Evolutionary conservation across 1,140 invertebrate genomes (phyloP).

Genomic region (Druon quercuslanigerum): DNA sequence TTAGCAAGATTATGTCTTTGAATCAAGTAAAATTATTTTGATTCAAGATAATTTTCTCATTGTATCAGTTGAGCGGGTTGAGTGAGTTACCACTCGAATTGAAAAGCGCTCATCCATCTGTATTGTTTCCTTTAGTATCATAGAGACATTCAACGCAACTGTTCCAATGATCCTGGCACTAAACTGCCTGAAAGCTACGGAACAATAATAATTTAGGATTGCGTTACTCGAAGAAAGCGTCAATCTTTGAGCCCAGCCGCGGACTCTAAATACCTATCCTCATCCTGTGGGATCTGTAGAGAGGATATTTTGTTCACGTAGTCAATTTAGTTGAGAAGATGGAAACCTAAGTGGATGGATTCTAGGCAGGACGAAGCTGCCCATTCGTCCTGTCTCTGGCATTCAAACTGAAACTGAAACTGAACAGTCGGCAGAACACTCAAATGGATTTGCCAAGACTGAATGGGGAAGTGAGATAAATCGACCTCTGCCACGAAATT

Average conservation of each 20-base stretch:
- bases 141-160: not conserved
- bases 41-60: no score
- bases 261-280: slow-evolving; percentile 30
- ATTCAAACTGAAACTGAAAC: slow-evolving; percentile 6
- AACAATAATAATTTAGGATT: slow-evolving; percentile 30
- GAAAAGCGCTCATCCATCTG: not conserved
- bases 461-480: slow-evolving; percentile 6
- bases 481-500: not conserved
- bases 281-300: slow-evolving; percentile 45
- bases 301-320: slow-evolving; percentile 69
- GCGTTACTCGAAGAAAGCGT: slow-evolving; percentile 50
- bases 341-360: slow-evolving; percentile 58
- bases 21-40: no score
- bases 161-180: slow-evolving; percentile 1
- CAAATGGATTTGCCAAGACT: slow-evolving; percentile 9
- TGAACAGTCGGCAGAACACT: not conserved
- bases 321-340: slow-evolving; percentile 63
- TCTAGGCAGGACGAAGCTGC: slow-evolving; percentile 47
- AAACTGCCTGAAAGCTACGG: slow-evolving; percentile 14
- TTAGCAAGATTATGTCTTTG: no score
- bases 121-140: not conserved
- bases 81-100: not conserved
- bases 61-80: not conserved
- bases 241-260: slow-evolving; percentile 52
- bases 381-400: slow-evolving; percentile 36